Evolutionary conservation across 2,888 invertebrate species (phyloP), one percentile per base, ranked within the genome.

Genomic region (Norana najaformis): DNA sequence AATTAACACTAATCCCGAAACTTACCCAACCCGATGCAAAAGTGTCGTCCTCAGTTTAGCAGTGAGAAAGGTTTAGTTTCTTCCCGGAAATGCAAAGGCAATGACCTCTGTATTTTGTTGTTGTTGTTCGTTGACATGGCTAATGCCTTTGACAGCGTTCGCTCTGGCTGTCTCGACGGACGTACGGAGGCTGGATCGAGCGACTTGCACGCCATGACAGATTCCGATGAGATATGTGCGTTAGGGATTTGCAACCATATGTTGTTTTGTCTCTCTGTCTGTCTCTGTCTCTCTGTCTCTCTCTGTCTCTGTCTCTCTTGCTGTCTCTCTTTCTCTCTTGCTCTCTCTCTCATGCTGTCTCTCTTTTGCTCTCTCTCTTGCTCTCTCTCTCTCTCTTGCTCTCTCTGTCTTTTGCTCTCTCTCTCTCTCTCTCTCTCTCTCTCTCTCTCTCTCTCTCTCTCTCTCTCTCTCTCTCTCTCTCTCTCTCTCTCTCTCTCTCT

Each of bases 401-500:
- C 53, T 89, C 18, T 89, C 53, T 47, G 6, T 89, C 18, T 89
- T 34, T 47, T 16, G 20, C 18, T 89, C 53, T 47, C 23, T 89
- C 18, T 47, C 53, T 89, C 23, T 88, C 18, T 47, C 89, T 47
- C 23, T 89, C 18, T 39, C 53, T 89, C 30, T 89, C 37, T 89
- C 35, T 36, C 3, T 89, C 13, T 89, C 36, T 82, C 30, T 82
- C 37, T 82, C 37, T 82, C 30, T 89, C 13, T 82, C 37, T 89
- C 37, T 20, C 23, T 89, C 37, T 89, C 16, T 69, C 3, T 47
- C 47, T 53, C 30, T 88, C 89, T 69, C 83, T 88, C 82, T 89
- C 16, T 83, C 34, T 89, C 38, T 83, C 53, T 47, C 37, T 69
- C 83, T 47, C 14, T n/a, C 37, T 41, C 14, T 37, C 53, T 69